Base-by-base conservation (phyloP, 2,113 vertebrate species). In the Aegithalos caudatus region DNA sequence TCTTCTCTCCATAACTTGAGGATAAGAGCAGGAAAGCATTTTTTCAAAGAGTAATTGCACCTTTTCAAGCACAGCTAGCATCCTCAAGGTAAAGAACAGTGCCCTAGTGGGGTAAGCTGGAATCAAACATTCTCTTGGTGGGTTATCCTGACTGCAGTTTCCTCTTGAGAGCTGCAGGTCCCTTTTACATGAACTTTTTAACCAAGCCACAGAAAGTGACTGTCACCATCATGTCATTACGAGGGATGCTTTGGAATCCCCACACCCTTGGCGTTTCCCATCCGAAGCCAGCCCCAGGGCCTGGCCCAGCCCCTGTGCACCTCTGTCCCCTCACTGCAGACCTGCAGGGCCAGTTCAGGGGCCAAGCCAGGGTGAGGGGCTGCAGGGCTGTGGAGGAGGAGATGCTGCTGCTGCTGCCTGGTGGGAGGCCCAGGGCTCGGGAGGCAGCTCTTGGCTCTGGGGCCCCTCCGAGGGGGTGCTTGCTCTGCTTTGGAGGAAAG, bases 401-500 rank as follows among this genome's bases (percentile, higher is more conserved):
- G 19, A 58, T 81, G 87, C 35, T 71, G 73, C 66, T 60, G 70
- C 87, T 60, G 70, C 87, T 94, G 90, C 96, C 79, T 28, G 53
- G 85, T 87, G 88, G 92, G 94, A 95, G 92, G 92, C 96, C 94
- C 95, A 83, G 76, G 60, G 67, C 82, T 90, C 21, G 3, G 82
- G 88, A 93, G 79, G 79, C 91, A 93, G 88, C 82, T 94, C 82
- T 82, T 88, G 67, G 82, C 21, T 42, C 67, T 94, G 96, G 94
- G 95, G 95, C 82, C 96, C 88, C 94, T 88, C 95, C 60, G 9
- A 92, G 91, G 95, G 96, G 51, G 81, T 7, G 60, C 64, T 84
- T 8, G 3, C 37, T 86, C 33, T 50, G 88, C 86, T 81, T 83
- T 2, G 0, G 60, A 93, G 80, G 50, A 64, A 84, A 94, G 80